These are phyloP conservation scores for Rhagophthalmus giganteus DNA, from an alignment of 2,888 invertebrate genomes.

Conservation along the genomic window DNA sequence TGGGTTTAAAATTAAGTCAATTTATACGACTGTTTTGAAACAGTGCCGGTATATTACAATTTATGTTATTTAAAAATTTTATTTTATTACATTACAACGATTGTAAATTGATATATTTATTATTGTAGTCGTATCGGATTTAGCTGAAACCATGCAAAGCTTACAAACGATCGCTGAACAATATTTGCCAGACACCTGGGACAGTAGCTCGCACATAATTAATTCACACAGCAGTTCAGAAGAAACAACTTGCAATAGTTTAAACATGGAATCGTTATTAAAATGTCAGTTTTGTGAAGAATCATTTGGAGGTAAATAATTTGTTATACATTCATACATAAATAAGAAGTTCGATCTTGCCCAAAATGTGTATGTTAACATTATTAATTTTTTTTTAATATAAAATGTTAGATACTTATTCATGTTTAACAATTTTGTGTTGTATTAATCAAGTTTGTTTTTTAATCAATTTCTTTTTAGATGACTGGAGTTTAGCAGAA, in stretches of 20 bases:
- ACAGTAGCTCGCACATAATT: constrained; percentile 47
- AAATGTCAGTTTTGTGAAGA: constrained; percentile 53
- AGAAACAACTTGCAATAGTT: constrained; percentile 43
- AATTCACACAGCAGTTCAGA: constrained; percentile 42
- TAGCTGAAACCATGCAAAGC: constrained; percentile 54
- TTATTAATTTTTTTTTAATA: no score
- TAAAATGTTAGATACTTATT: no score
- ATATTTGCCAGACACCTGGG: constrained; percentile 53
- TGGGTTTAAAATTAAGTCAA: no score
- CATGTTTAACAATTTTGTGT: no score
- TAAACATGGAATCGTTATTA: constrained; percentile 46
- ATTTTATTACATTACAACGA: no score
- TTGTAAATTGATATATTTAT: no score
- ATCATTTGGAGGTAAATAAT: constrained; percentile 46
- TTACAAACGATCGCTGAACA: constrained; percentile 54
- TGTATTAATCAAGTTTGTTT: not conserved
- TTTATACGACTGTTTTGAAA: no score
- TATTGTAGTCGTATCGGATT: constrained; percentile 37
- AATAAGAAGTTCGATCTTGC: no score
- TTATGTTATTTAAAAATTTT: no score
- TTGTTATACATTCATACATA: not conserved
- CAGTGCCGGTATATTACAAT: no score
- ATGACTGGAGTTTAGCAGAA: constrained; percentile 51
- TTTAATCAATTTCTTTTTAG: constrained; percentile 36
- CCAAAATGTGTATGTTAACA: no score